Evolutionary conservation across 1,140 invertebrate species (phyloP), one percentile per base, ranked within the genome.

Genomic region (Neuroterus valhalla): DNA sequence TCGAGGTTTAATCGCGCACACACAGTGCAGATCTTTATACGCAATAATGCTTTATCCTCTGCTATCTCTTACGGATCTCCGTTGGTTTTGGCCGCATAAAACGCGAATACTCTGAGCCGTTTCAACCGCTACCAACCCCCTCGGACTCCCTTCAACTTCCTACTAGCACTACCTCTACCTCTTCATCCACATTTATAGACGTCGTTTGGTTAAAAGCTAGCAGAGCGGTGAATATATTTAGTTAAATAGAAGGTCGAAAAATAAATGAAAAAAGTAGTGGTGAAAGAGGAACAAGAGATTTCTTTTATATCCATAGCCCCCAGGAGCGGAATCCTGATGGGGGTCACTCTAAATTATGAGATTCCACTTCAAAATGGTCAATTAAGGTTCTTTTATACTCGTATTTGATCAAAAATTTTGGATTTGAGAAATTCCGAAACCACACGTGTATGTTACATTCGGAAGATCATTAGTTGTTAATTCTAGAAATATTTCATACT

Each of bases 41-140:
- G 69, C 74, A 73, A 81, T 79, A 77, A 78, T 79, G 68, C 75
- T 81, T 79, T 80, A 78, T 79, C 67, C 48, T 69, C 23, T n/a
- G 55, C 62, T 69, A 68, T 77, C 52, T 52, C 12, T 62, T 62
- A 62, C 55, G 55, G 55, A 62, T 62, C 55, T 38, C 55, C 26
- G 55, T 62, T 26, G 55, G 55, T 62, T 62, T 62, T 62, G 55
- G 55, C 14, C 50, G 15, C 21, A 17, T 72, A 38, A 68, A 74
- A 71, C 66, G 46, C 76, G 73, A 48, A 71, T 70, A 44, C 71
- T 55, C 23, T 68, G 67, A 66, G 43, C 43, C 26, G 55, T 62
- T 62, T 62, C 14, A 62, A 62, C 55, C 55, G 26, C 55, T 62
- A 62, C 55, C 55, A 62, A 62, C 23, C 26, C 26, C 55, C 55